These are phyloP conservation scores for Leptodactylus fuscus DNA, from an alignment of 2,113 vertebrate species.

Conservation along the genomic window DNA sequence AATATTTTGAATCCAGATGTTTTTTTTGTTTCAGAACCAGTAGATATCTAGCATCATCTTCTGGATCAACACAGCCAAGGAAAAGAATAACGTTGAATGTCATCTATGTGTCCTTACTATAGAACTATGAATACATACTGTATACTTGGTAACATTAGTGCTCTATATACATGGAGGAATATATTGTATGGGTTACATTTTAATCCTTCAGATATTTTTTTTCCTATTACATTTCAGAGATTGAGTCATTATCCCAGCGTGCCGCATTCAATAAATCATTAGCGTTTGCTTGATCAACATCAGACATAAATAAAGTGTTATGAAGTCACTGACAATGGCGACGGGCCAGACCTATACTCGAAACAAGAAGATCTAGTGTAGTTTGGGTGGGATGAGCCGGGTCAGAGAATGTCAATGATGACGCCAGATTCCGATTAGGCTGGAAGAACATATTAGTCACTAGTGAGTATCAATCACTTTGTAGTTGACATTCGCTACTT, in stretches of 20 bases:
- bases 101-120: neutral
- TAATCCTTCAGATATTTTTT: constrained; percentile 4
- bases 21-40: too few species aligned
- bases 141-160: too few species aligned
- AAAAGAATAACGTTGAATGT: neutral
- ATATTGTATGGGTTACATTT: neutral
- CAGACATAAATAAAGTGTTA: constrained; percentile 30
- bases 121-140: neutral
- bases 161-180: neutral
- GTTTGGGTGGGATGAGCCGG: constrained; percentile 45
- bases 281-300: constrained; percentile 28
- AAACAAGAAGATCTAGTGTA: constrained; percentile 26
- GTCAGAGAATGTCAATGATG: constrained; percentile 23
- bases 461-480: constrained; percentile 64
- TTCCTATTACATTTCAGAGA: neutral
- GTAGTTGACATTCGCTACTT: constrained; percentile 68
- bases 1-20: too few species aligned
- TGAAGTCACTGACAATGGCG: constrained; percentile 9
- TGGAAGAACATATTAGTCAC: constrained; percentile 64
- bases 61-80: neutral
- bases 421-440: constrained; percentile 66
- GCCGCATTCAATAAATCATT: neutral
- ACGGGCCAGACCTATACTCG: neutral
- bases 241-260: constrained; percentile 5
- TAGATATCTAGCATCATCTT: neutral